Evolutionary conservation across 2,113 vertebrate species (phyloP), one percentile per base, ranked within the genome.

Genomic region (Petrocephalus zakoni): DNA sequence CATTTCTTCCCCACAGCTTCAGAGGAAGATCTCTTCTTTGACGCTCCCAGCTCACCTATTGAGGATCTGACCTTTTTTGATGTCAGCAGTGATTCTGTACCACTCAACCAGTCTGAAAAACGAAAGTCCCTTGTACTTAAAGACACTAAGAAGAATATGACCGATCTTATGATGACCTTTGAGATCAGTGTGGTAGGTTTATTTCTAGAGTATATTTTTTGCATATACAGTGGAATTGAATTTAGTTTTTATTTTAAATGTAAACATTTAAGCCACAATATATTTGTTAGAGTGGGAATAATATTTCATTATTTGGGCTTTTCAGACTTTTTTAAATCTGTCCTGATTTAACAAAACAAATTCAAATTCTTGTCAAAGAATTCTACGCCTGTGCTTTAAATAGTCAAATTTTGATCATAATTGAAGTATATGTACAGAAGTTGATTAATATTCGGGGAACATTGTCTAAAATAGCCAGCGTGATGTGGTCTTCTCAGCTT

Each of bases 21-120:
- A 46, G 97, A 99, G 89, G 97, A 99, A 89, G 98, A 99, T 86
- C 89, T 96, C 92, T 99, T 97, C 94, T 99, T 95, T 87, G 98
- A 99, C 91, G 98, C 98, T 47, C 96, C 96, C 37, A 97, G 94
- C 91, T 98, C 97, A 92, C 98, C 98, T 1, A 87, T 97, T 2
- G 96, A 96, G 64, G 97, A 97, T 0, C 7, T 90, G 61, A 87
- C 92, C 0, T 97, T 97, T 92, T 97, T 97, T 91, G 92, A 97
- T 82, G 94, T 94, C 61, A 78, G 93, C 21, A 91, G 93, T 86
- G 92, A 90, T 61, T 92, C 94, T 0, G 89, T 96, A 37, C 90
- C 90, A 56, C 89, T 88, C 52, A 51, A 55, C 46, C 86, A 92
- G 89, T 93, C 91, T 68, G 58, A 81, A 83, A 96, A 92, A 89